These are phyloP conservation scores for Ophion ellenae DNA, from an alignment of 2,888 invertebrate species.

Conservation along the genomic window DNA sequence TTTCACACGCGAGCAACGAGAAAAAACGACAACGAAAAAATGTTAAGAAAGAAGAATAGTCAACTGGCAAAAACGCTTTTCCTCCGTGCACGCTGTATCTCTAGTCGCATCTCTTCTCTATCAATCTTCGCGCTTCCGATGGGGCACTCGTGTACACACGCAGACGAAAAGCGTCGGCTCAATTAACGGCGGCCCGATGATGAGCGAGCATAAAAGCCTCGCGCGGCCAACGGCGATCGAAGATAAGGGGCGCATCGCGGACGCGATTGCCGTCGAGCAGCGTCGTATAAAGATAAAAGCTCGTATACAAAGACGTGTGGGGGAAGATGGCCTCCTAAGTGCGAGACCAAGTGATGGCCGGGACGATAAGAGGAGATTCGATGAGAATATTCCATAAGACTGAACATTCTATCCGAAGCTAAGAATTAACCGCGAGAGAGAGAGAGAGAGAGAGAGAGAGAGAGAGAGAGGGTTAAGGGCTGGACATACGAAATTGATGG, in stretches of 20 bases:
- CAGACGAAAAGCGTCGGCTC: constrained; percentile 62
- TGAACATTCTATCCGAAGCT: neutral
- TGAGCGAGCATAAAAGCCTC: constrained; percentile 31
- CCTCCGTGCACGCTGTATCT: constrained; percentile 13
- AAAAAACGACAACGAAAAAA: neutral
- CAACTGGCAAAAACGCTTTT: constrained; percentile 3
- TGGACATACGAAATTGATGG: constrained; percentile 62
- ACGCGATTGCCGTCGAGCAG: constrained; percentile 18
- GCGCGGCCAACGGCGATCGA: constrained; percentile 55
- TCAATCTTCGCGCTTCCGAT: constrained; percentile 19
- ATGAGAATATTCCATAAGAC: constrained; percentile 21
- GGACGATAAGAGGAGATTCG: constrained; percentile 34
- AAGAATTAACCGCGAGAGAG: neutral
- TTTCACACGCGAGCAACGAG: neutral
- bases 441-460: too few species aligned
- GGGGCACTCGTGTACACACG: neutral
- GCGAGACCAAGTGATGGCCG: neutral
- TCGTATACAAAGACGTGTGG: constrained; percentile 37
- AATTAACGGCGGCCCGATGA: constrained; percentile 68
- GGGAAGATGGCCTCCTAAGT: neutral
- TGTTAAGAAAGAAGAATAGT: neutral
- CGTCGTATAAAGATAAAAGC: constrained; percentile 48
- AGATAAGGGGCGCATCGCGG: constrained; percentile 62
- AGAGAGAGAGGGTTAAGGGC: neutral
- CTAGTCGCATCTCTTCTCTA: constrained; percentile 20